These are phyloP conservation scores for Abscondita cerata DNA, from an alignment of 2,888 invertebrate species.

Conservation along the genomic window DNA sequence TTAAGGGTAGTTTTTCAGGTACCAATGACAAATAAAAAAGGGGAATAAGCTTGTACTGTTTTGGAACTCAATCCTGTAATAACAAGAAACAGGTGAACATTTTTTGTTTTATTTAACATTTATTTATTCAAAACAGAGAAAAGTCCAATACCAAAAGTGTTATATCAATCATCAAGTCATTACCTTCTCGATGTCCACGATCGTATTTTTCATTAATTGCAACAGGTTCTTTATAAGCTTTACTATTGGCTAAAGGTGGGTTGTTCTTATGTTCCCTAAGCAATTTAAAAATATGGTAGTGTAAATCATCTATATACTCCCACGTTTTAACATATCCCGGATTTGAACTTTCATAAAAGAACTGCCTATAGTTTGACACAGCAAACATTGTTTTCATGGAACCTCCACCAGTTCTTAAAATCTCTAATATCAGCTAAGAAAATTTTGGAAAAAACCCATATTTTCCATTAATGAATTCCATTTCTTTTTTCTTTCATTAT, in stretches of 20 bases:
- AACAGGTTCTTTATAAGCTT: conserved; percentile 23
- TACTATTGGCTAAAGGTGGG: too few species aligned
- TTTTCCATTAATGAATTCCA: too few species aligned
- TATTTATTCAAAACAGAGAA: too few species aligned
- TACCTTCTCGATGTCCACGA: conserved; percentile 26
- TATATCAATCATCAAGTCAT: not conserved
- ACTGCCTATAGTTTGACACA: conserved; percentile 1
- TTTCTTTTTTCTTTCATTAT: too few species aligned
- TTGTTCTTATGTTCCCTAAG: too few species aligned
- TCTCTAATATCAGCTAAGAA: conserved; percentile 13
- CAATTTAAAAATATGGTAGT: too few species aligned
- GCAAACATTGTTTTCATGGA: not conserved
- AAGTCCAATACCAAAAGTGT: conserved; percentile 13
- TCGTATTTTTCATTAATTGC: conserved; percentile 35
- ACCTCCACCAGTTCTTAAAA: conserved; percentile 2
- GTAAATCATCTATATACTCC: too few species aligned
- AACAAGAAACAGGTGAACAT: too few species aligned
- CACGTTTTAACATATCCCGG: too few species aligned
- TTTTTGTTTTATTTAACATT: too few species aligned
- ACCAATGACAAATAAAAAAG: conserved; percentile 1
- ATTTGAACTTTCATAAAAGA: not conserved
- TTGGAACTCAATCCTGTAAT: too few species aligned
- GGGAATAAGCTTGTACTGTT: not conserved
- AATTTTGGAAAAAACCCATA: too few species aligned
- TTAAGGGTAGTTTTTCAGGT: not conserved